Conservation (phyloP, 2,113 vertebrate species). For the Phrynocephalus versicolor region DNA sequence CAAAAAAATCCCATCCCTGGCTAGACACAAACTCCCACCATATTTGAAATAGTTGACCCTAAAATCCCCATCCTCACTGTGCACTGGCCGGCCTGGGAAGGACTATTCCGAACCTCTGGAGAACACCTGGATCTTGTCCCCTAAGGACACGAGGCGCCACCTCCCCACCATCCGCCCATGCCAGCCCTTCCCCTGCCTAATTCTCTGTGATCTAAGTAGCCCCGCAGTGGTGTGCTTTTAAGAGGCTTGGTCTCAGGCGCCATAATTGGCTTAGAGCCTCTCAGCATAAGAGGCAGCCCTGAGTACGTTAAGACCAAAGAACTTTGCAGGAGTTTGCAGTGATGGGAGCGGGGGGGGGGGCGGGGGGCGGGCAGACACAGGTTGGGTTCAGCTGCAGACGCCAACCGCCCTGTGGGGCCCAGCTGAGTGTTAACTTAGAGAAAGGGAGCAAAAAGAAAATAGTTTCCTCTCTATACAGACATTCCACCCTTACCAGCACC, state of each 20-base stretch:
- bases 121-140: not conserved
- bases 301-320: not conserved
- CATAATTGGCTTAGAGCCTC: not conserved
- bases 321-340: not conserved
- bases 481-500: conserved; percentile 18
- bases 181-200: too few species aligned
- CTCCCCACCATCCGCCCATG: not conserved
- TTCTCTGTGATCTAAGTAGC: too few species aligned
- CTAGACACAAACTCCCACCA: too few species aligned
- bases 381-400: not conserved
- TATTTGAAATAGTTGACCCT: too few species aligned
- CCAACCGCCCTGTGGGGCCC: not conserved
- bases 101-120: too few species aligned
- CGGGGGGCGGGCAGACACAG: not conserved
- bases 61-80: too few species aligned
- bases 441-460: too few species aligned
- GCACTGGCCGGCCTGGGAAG: too few species aligned
- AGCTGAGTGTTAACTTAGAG: not conserved
- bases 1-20: too few species aligned
- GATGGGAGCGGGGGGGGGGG: not conserved
- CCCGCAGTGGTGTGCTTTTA: not conserved
- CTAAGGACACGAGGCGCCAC: not conserved
- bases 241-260: not conserved
- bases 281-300: not conserved
- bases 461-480: not conserved